phyloP scores from a whole-genome alignment of 2,888 invertebrate genomes.

The Dicyrtoma fusca region DNA sequence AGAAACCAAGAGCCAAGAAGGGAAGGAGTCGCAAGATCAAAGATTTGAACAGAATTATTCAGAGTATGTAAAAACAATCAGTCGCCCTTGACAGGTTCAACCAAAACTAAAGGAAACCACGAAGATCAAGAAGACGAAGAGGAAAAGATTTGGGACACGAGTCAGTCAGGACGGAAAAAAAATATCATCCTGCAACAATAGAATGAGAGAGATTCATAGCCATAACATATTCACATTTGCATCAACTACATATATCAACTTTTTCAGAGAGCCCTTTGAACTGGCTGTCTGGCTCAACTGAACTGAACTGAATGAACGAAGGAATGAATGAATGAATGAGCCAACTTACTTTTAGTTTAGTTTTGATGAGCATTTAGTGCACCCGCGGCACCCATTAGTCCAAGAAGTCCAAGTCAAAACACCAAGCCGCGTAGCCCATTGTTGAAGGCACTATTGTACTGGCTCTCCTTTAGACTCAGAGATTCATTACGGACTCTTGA shows the following conservation, averaged over 20 bases:
- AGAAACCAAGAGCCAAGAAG: neutral
- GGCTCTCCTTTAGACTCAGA: no score
- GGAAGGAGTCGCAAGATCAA: neutral
- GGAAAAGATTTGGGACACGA: slow-evolving; percentile 30
- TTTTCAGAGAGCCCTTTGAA: no score
- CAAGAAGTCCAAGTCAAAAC: no score
- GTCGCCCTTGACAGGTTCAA: slow-evolving; percentile 28
- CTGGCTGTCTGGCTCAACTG: no score
- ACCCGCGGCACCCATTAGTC: neutral
- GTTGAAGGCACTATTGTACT: no score
- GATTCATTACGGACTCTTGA: no score
- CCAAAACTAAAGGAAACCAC: slow-evolving; percentile 19
- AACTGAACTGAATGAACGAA: no score
- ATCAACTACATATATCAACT: no score
- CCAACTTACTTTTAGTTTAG: neutral
- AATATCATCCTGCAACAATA: neutral
- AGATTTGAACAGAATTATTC: neutral
- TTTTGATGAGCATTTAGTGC: slow-evolving; percentile 15
- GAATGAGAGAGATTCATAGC: neutral
- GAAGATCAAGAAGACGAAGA: neutral
- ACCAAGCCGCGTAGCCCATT: no score
- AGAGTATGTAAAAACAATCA: slow-evolving; percentile 30
- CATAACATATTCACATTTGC: neutral
- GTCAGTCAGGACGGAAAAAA: slow-evolving; percentile 19
- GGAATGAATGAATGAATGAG: no score